These are phyloP conservation scores for Paralvinella palmiformis DNA, from an alignment of 1,140 invertebrate genomes.

Conservation along the genomic window DNA sequence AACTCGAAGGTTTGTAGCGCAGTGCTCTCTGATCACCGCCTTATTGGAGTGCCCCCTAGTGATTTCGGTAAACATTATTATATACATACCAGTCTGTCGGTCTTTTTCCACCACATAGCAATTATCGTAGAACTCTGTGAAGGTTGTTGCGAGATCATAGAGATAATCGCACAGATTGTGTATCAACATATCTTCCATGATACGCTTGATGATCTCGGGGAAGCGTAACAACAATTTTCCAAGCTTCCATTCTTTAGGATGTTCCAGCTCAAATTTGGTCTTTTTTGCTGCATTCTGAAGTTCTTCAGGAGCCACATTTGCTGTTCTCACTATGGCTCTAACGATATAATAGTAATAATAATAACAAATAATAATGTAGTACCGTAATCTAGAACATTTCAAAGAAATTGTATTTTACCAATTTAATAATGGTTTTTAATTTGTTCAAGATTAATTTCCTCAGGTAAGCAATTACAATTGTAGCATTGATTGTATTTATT, in stretches of 20 bases:
- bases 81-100: conserved; percentile 30
- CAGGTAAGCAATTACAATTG: no score
- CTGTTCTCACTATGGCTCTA: conserved; percentile 54
- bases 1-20: no score
- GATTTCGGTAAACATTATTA: no score
- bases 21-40: no score
- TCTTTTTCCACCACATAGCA: conserved; percentile 95
- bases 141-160: conserved; percentile 87
- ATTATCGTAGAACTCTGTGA: conserved; percentile 94
- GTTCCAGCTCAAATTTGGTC: conserved; percentile 65
- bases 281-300: conserved; percentile 53
- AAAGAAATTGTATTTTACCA: no score
- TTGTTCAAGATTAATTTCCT: no score
- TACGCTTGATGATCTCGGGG: conserved; percentile 78
- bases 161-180: conserved; percentile 92
- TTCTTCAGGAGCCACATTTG: conserved; percentile 47
- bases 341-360: background rate
- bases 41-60: no score
- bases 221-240: conserved; percentile 75
- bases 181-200: conserved; percentile 76
- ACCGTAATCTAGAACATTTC: background rate
- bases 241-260: conserved; percentile 92
- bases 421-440: no score
- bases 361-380: background rate
- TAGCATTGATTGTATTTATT: no score